These are phyloP conservation scores for Nemapogon koenigi DNA, from an alignment of 2,888 invertebrate species.

Conservation along the genomic window DNA sequence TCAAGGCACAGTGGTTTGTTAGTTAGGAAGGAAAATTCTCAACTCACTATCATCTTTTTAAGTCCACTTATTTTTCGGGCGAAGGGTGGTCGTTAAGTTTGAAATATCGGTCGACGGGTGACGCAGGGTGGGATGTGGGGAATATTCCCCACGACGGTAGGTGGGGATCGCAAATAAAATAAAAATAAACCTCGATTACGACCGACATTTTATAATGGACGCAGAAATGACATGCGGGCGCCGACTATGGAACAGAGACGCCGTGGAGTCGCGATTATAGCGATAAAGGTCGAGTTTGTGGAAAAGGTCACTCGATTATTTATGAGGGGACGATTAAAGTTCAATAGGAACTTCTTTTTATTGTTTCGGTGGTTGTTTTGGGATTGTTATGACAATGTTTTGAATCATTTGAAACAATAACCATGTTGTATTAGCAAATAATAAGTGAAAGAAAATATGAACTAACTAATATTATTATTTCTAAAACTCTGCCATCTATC, in stretches of 20 bases:
- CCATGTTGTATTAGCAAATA: too few species aligned
- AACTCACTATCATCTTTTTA: constrained; percentile 4
- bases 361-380: too few species aligned
- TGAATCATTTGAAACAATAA: too few species aligned
- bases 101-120: constrained; percentile 49
- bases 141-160: too few species aligned
- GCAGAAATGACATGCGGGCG: constrained; percentile 60
- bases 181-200: constrained; percentile 60
- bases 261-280: constrained; percentile 14
- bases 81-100: constrained; percentile 48
- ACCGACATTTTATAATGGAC: constrained; percentile 63
- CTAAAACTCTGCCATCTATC: too few species aligned
- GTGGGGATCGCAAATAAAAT: constrained; percentile 51
- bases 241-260: constrained; percentile 29
- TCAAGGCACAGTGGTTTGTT: too few species aligned
- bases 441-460: too few species aligned
- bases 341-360: neutral
- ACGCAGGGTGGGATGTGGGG: constrained; percentile 14
- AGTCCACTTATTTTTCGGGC: constrained; percentile 7
- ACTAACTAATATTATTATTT: too few species aligned
- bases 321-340: constrained; percentile 1
- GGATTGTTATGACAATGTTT: too few species aligned
- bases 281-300: constrained; percentile 1
- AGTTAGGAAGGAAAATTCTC: constrained; percentile 5
- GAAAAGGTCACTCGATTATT: constrained; percentile 11